Evolutionary conservation across 2,888 invertebrate genomes (phyloP).

Genomic region (Aelia acuminata): DNA sequence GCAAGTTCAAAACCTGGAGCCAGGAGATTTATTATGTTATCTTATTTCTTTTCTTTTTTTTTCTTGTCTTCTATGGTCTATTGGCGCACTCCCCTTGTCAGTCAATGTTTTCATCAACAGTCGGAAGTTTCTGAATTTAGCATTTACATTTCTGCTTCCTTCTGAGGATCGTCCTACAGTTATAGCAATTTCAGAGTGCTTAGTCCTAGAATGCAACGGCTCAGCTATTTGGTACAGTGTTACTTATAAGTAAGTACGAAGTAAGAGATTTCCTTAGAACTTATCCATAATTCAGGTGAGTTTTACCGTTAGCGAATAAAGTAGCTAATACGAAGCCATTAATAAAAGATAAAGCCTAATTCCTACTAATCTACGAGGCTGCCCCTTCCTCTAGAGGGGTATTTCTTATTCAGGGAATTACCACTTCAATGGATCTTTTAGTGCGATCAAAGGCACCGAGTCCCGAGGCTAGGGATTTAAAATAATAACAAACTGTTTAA

Average conservation of each 20-base stretch:
- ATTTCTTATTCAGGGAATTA: conserved; percentile 19
- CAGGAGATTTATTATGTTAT: too few relatives aligned
- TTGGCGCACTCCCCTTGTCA: too few relatives aligned
- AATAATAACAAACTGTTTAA: conserved; percentile 46
- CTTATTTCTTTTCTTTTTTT: too few relatives aligned
- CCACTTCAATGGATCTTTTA: neutral
- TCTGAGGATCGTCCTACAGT: neutral
- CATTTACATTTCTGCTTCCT: too few relatives aligned
- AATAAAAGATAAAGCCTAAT: conserved; percentile 41
- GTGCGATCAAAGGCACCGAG: neutral
- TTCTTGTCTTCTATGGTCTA: too few relatives aligned
- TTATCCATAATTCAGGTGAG: conserved; percentile 19
- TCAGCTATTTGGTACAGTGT: neutral
- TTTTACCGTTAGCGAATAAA: neutral
- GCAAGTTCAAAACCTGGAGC: too few relatives aligned
- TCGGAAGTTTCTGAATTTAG: too few relatives aligned
- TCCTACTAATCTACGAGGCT: neutral
- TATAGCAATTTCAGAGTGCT: neutral
- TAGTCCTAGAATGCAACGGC: neutral
- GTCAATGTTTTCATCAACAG: too few relatives aligned
- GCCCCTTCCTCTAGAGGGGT: neutral
- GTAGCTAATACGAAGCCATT: conserved; percentile 3
- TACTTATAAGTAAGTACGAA: neutral
- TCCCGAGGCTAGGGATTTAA: conserved; percentile 7
- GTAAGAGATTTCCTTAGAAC: neutral